Evolutionary conservation across 2,888 invertebrate genomes (phyloP).

Genomic region (Hypomecis atomaria): DNA sequence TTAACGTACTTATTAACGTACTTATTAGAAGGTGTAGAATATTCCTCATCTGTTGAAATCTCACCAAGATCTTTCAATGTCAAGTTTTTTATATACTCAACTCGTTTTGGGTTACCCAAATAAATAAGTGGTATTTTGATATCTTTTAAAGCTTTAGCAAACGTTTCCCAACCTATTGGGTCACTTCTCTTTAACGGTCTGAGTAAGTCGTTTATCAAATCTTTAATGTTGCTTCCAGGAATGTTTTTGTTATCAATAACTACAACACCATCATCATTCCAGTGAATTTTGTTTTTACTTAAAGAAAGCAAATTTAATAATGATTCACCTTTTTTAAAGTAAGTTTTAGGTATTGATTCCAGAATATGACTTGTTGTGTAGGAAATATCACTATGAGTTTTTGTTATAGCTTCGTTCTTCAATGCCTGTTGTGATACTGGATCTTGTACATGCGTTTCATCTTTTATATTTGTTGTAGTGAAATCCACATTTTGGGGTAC

Average conservation of each 20-base stretch:
- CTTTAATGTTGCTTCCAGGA: slow-evolving; percentile 46
- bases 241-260: slow-evolving; percentile 39
- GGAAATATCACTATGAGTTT: no score
- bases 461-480: slow-evolving; percentile 7
- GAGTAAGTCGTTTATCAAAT: slow-evolving; percentile 45
- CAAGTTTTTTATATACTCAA: slow-evolving; percentile 28
- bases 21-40: slow-evolving; percentile 4
- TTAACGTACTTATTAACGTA: slow-evolving; percentile 15
- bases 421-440: no score
- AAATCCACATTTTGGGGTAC: slow-evolving; percentile 7
- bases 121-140: slow-evolving; percentile 41
- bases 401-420: no score
- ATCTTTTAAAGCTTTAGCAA: slow-evolving; percentile 42
- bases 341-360: slow-evolving; percentile 33
- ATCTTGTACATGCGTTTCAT: no score
- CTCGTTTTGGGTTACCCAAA: slow-evolving; percentile 44
- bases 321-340: slow-evolving; percentile 36
- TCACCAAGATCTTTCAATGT: slow-evolving; percentile 13
- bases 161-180: slow-evolving; percentile 47
- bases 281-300: slow-evolving; percentile 27
- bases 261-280: slow-evolving; percentile 42
- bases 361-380: slow-evolving; percentile 31
- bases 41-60: slow-evolving; percentile 1
- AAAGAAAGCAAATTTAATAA: slow-evolving; percentile 31
- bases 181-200: slow-evolving; percentile 44